A percentile compares a stretch with the other conserved stretches of the same genome.
Conservation (phyloP, 2,113 vertebrate species). For the Apodemus sylvaticus region DNA sequence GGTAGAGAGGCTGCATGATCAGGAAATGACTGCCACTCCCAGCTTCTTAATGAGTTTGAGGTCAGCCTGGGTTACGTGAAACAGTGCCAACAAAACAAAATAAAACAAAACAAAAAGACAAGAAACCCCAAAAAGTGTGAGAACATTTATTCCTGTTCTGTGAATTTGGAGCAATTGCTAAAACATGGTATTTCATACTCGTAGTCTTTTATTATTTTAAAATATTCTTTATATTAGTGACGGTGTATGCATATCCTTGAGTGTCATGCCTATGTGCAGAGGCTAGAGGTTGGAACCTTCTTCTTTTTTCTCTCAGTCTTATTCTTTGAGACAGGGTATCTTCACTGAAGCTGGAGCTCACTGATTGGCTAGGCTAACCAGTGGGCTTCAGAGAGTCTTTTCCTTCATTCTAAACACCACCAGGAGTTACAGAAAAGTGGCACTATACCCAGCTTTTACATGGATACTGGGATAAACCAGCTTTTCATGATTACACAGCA, state of each 20-base stretch:
- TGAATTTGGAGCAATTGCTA: background rate
- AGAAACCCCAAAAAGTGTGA: background rate
- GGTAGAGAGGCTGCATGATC: background rate
- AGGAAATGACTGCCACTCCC: background rate
- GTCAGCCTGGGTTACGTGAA: background rate
- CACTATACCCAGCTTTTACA: background rate
- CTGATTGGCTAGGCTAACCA: background rate
- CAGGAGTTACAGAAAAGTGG: background rate
- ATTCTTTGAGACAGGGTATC: background rate
- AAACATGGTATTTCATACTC: background rate
- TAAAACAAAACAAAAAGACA: background rate
- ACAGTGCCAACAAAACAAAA: background rate
- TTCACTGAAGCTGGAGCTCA: background rate
- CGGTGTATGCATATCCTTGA: background rate
- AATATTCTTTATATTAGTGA: background rate
- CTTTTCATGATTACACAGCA: background rate
- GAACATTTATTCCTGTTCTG: background rate
- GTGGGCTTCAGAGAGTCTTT: background rate
- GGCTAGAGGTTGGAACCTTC: background rate
- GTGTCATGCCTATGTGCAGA: background rate
- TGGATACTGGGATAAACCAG: background rate
- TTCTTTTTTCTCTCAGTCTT: background rate
- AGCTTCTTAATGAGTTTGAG: background rate
- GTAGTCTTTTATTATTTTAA: background rate
- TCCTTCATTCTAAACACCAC: background rate